Evolutionary conservation across 1,140 invertebrate species (phyloP), one percentile per base, ranked within the genome.

Genomic region (Drosophila nebulosa): DNA sequence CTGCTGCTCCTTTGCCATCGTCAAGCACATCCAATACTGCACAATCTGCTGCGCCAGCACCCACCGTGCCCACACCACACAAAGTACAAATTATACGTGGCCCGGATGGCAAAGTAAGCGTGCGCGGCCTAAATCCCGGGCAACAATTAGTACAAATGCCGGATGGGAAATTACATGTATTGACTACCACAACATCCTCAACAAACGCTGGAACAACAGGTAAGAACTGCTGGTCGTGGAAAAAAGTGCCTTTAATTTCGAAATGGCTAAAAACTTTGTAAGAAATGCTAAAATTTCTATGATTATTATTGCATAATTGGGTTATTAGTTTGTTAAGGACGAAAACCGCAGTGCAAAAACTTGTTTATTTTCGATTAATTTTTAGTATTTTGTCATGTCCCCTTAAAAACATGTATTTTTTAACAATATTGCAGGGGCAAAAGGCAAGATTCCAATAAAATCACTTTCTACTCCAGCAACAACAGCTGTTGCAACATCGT

Each of bases 101-200:
- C 0, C 95, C 96, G 0, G 97, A 98, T 92, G 97, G 97, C 14
- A 97, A 98, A 92, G 92, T 99, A 0, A 97, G 97, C 90, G 97
- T 99, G 2, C 94, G 96, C 64, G 98, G 98, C 5, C 92, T 99
- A 1, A 93, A 98, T 91, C 96, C 97, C 51, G 97, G 97, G n/a
- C 98, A 99, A 86, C 97, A 98, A 79, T 92, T 98, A 22, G 95
- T 98, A 21, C 96, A 98, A 90, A 95, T 98, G 93, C 95, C 97
- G 0, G 97, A 99, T 92, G 98, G 98, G 0, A 97, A 98, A 91
- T 92, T 99, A 27, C 97, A 99, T 83, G 95, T 98, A 2, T 93
- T 98, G 16, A 96, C 94, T 35, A 94, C 94, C 16, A 86, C 92
- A 57, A 64, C 69, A 30, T 16, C 69, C n/a, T 69, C 81, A 16